Evolutionary conservation across 2,797 vertebrate species (phyloP).

Genomic region (Ispidina lecontei): DNA sequence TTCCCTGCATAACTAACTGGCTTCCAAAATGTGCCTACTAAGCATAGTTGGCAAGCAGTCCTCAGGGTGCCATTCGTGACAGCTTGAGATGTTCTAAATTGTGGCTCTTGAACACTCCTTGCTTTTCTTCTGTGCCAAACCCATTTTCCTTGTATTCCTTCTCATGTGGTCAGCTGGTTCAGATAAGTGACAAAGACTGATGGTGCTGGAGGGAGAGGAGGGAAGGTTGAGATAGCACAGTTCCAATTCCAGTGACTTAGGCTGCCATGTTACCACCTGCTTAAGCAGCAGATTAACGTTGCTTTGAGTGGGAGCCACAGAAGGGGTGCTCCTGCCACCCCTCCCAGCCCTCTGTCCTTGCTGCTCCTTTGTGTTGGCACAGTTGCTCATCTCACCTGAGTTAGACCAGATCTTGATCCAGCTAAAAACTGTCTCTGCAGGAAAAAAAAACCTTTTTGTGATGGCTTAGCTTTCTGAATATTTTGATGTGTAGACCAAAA

Average conservation of each 20-base stretch:
- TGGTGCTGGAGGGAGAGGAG: background rate
- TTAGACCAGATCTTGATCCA: background rate
- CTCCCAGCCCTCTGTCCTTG: background rate
- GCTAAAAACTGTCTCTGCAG: background rate
- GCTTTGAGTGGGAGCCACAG: background rate
- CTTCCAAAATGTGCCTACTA: background rate
- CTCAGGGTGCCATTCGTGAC: accelerated
- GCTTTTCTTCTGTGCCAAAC: background rate
- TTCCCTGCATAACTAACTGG: background rate
- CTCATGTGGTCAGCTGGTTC: background rate
- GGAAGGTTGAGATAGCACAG: accelerated
- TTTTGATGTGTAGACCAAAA: background rate
- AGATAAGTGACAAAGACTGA: background rate
- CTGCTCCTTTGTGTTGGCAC: background rate
- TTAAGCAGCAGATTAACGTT: background rate
- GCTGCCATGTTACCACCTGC: background rate
- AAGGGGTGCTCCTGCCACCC: background rate
- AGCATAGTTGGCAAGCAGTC: background rate
- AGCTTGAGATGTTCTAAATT: background rate
- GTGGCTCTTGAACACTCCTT: background rate
- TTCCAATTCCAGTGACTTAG: background rate
- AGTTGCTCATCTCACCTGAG: background rate
- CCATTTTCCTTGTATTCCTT: background rate
- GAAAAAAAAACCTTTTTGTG: background rate
- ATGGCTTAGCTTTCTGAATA: background rate